A percentile compares a stretch with the other conserved stretches of the same genome.
Conservation (phyloP, 2,113 vertebrate species). For the Percopsis transmontana region DNA sequence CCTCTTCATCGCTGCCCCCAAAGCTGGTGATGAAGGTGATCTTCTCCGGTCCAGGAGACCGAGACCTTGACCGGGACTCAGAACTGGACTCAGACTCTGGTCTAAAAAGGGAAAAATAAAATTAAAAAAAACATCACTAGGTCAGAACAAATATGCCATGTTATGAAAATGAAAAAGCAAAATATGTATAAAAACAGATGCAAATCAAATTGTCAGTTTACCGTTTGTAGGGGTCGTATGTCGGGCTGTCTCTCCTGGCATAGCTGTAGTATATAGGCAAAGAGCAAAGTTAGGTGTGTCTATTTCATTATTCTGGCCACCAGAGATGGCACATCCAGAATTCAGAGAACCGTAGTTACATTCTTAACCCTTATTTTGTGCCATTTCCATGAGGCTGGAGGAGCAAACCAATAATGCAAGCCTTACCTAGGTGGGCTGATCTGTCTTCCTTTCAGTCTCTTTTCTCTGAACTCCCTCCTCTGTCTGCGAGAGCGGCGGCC, state of each 20-base stretch:
- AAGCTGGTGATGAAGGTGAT: slow-evolving; percentile 98
- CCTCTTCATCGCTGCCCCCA: slow-evolving; percentile 92
- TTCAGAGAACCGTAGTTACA: too few relatives aligned
- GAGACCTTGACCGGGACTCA: slow-evolving; percentile 85
- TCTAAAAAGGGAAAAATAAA: slow-evolving; percentile 49
- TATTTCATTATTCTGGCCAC: neutral
- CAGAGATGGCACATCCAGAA: too few relatives aligned
- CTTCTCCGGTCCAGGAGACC: slow-evolving; percentile 85
- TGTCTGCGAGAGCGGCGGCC: slow-evolving; percentile 93
- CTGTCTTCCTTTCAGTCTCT: slow-evolving; percentile 91
- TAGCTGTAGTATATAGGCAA: slow-evolving; percentile 76
- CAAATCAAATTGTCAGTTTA: slow-evolving; percentile 51
- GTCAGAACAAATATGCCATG: neutral
- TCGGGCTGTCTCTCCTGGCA: slow-evolving; percentile 93
- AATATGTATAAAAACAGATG: neutral
- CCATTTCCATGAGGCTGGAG: too few relatives aligned
- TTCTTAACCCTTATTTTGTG: too few relatives aligned
- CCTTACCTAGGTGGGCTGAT: slow-evolving; percentile 95
- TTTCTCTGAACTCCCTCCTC: slow-evolving; percentile 93
- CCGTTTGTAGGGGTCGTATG: slow-evolving; percentile 96
- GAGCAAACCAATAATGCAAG: neutral
- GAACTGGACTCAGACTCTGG: slow-evolving; percentile 88
- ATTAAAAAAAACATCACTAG: neutral
- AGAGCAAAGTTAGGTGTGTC: neutral
- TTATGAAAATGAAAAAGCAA: neutral